phyloP scores from a whole-genome alignment of 2,113 vertebrate genomes.

The Stigmatopora nigra region DNA sequence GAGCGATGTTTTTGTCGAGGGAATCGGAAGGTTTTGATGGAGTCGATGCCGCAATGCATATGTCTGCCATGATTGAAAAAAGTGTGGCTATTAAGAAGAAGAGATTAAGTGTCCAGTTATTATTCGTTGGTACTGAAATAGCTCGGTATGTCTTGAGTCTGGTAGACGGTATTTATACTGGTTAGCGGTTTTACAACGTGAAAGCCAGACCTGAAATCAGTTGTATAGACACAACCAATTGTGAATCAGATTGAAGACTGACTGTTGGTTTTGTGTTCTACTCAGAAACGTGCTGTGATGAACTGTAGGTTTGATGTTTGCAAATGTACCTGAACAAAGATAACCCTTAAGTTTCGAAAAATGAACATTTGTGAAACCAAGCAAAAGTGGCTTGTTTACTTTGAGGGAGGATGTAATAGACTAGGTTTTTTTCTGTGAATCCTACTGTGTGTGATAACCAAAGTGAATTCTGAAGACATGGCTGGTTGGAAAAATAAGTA shows the following conservation, averaged over 20 bases:
- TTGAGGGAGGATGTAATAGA: no score
- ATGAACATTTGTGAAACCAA: no score
- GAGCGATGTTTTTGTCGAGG: neutral
- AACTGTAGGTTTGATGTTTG: no score
- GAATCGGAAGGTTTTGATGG: neutral
- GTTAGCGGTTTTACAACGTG: no score
- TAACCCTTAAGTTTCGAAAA: neutral
- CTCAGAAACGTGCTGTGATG: neutral
- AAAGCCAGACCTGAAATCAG: no score
- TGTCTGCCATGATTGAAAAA: neutral
- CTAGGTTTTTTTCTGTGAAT: no score
- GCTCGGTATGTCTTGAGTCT: neutral
- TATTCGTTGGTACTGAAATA: neutral
- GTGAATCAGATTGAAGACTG: neutral
- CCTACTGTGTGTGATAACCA: no score
- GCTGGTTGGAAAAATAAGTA: no score
- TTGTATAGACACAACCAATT: neutral
- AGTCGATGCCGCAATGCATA: neutral
- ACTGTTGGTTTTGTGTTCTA: neutral
- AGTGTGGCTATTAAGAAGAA: neutral
- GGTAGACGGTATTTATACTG: no score
- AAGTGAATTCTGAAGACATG: no score
- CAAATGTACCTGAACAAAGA: neutral
- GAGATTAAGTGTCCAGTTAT: neutral
- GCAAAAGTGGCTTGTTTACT: no score